Percentiles rank a stretch among this genome's conserved stretches.
Evolutionary conservation across 1,140 invertebrate genomes (phyloP).

Genomic region (Drosophila repletoides): DNA sequence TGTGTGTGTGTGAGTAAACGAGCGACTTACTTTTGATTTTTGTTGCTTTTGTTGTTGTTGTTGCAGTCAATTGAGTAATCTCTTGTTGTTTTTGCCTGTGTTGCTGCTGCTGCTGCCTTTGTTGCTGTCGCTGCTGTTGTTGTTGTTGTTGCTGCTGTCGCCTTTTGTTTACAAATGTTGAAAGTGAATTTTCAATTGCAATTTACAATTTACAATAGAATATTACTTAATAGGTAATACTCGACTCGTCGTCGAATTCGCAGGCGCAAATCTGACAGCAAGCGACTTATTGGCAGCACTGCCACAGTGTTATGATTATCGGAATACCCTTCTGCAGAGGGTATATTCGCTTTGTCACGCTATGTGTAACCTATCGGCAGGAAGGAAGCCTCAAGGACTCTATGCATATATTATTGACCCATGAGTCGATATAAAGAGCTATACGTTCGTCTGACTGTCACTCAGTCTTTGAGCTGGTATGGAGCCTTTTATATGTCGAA

Average conservation of each 20-base stretch:
- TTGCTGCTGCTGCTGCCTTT: constrained; percentile 18
- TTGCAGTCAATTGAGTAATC: constrained; percentile 70
- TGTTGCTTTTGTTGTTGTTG: constrained; percentile 7
- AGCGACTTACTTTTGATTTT: constrained; percentile 65
- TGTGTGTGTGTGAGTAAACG: constrained; percentile 49
- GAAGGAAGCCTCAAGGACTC: no score
- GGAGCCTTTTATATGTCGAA: no score
- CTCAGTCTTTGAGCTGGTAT: no score
- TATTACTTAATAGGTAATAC: constrained; percentile 75
- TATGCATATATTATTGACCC: no score
- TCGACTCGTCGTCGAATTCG: no score
- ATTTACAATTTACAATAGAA: constrained; percentile 75
- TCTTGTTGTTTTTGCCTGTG: constrained; percentile 39
- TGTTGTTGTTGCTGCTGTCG: constrained; percentile 19
- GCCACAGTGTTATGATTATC: constrained; percentile 10
- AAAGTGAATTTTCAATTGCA: constrained; percentile 75
- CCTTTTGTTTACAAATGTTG: constrained; percentile 63
- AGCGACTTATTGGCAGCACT: constrained; percentile 35
- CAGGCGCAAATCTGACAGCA: constrained; percentile 40
- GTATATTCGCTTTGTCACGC: no score
- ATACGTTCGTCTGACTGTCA: no score
- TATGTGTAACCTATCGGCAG: no score
- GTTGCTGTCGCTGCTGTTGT: constrained; percentile 38
- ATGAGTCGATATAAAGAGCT: no score
- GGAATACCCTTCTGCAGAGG: no score